phyloP scores from a whole-genome alignment of 2,888 invertebrate species.

The Drosophila vallismaia region DNA sequence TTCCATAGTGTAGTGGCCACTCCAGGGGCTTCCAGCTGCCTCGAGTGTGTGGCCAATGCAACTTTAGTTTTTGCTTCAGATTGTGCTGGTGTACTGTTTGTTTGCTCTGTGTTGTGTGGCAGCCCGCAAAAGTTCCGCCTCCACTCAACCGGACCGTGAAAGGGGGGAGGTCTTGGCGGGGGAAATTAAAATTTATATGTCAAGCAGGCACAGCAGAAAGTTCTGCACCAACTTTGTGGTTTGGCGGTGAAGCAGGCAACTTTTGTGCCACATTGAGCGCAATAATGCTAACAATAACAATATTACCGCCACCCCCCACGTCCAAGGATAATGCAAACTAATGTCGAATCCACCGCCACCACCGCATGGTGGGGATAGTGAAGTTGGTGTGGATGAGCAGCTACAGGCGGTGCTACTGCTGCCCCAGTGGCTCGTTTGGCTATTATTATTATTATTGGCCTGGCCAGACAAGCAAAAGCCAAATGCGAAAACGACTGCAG shows the following conservation, averaged over 20 bases:
- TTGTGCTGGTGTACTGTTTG: conserved; percentile 29
- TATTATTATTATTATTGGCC: conserved; percentile 39
- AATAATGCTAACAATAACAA: conserved; percentile 63
- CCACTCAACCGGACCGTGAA: conserved; percentile 18
- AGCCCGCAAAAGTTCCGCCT: conserved; percentile 45
- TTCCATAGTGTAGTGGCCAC: conserved; percentile 37
- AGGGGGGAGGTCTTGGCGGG: neutral
- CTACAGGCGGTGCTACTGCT: conserved; percentile 6
- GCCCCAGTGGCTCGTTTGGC: conserved; percentile 37
- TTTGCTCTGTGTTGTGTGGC: conserved; percentile 36
- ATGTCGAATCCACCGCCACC: conserved; percentile 54
- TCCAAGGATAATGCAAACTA: conserved; percentile 63
- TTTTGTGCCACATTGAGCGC: conserved; percentile 62
- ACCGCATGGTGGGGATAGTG: conserved; percentile 43
- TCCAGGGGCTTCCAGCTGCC: conserved; percentile 28
- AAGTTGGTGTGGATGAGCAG: conserved; percentile 30
- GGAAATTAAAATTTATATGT: conserved; percentile 65
- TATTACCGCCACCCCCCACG: conserved; percentile 46
- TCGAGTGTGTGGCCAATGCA: conserved; percentile 43
- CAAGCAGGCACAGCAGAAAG: conserved; percentile 54
- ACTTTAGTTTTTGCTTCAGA: conserved; percentile 39
- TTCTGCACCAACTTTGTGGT: conserved; percentile 56
- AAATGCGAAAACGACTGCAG: conserved; percentile 5
- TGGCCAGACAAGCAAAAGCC: conserved; percentile 15
- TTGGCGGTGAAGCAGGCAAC: conserved; percentile 47